Conservation (phyloP, 2,797 vertebrate genomes). For the Ceyx erithaca region DNA sequence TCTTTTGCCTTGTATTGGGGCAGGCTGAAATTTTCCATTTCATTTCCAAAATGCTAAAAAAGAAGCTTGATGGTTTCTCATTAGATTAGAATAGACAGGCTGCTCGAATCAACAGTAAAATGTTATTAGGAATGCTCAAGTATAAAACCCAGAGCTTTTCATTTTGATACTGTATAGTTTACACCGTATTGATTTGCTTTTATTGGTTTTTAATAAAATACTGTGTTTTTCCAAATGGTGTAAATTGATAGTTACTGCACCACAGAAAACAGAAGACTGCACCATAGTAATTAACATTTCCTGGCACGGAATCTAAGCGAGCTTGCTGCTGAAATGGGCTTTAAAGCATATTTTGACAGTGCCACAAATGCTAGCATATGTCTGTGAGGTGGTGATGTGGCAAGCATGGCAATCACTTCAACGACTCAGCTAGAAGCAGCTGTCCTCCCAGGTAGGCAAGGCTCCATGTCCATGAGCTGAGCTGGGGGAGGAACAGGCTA, state of each 20-base stretch:
- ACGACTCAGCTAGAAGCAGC: background rate
- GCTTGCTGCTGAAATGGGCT: conserved; percentile 28
- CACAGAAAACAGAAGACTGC: conserved; percentile 59
- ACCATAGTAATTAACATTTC: conserved; percentile 64
- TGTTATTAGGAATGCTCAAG: conserved; percentile 28
- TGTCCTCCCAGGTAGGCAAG: background rate
- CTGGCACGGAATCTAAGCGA: conserved; percentile 42
- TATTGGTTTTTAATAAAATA: conserved; percentile 71
- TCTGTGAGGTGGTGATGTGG: background rate
- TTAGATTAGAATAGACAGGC: conserved; percentile 56
- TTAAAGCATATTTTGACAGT: conserved; percentile 49
- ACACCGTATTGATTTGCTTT: conserved; percentile 42
- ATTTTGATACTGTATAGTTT: conserved; percentile 38
- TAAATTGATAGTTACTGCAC: conserved; percentile 59
- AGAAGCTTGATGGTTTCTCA: conserved; percentile 37
- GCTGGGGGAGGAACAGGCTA: background rate
- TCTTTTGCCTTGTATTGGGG: background rate
- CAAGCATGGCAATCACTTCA: background rate
- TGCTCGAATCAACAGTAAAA: conserved; percentile 12
- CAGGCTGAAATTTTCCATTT: conserved; percentile 22
- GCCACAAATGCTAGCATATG: background rate
- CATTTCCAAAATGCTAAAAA: conserved; percentile 51
- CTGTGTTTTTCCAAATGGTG: conserved; percentile 45
- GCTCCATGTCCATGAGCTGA: rapidly evolving
- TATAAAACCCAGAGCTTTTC: conserved; percentile 48